Conservation (phyloP, 1,140 invertebrate species). For the Panagrolaimus sp. region DNA sequence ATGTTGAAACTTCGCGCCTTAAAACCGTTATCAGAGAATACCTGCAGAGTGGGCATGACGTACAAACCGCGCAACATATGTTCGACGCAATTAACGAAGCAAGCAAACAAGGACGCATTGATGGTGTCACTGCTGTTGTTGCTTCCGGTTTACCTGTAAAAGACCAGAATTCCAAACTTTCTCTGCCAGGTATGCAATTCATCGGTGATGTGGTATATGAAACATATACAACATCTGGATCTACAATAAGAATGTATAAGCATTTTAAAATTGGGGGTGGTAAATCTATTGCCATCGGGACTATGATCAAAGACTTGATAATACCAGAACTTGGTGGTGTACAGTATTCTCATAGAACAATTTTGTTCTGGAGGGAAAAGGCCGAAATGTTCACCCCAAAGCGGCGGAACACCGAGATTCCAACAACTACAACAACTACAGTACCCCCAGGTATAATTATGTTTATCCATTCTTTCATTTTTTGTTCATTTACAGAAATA, state of each 20-base stretch:
- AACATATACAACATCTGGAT: not conserved
- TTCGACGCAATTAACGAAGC: not conserved
- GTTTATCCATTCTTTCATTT: not conserved
- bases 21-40: constrained; percentile 1
- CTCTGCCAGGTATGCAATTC: not conserved
- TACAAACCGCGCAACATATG: not conserved
- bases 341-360: not conserved
- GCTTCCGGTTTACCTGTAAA: not conserved
- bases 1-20: not conserved
- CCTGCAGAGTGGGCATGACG: not conserved
- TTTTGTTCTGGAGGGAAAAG: not conserved
- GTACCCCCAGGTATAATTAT: too few species aligned
- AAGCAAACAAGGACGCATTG: not conserved
- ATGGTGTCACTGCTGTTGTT: not conserved
- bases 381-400: too few species aligned
- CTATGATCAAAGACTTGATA: not conserved
- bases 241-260: not conserved
- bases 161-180: not conserved
- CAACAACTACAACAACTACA: too few species aligned
- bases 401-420: too few species aligned
- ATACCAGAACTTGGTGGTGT: not conserved
- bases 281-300: not conserved
- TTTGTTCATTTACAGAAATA: too few species aligned
- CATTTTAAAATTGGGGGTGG: not conserved
- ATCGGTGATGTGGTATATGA: not conserved